Evolutionary conservation across 2,888 invertebrate species (phyloP), one percentile per base, ranked within the genome.

Genomic region (Polyommatus iphigenia): DNA sequence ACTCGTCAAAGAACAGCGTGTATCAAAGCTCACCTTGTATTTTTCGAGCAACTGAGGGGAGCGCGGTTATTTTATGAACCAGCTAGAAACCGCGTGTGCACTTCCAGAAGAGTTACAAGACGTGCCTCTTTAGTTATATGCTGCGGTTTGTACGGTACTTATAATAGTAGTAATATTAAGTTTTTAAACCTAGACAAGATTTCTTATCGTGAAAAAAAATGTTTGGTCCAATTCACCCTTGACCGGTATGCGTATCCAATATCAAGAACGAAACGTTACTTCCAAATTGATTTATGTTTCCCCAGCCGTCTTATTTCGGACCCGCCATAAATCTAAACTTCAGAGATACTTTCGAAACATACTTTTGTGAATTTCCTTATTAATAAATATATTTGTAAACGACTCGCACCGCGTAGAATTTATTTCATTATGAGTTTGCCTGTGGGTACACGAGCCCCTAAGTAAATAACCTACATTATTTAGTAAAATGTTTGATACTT

Each of bases 231-330:
- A 24, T 29, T 29, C 29, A 32, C 67, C 15, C 24, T 67, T 67
- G 29, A 7, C 29, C 29, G 15, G 29, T 29, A 32, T 0, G 29
- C 15, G 29, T 62, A 62, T 32, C 67, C 18, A 67, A 67, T 67
- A 67, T 32, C 67, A 67, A 67, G 67, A 67, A 29, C 15, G 29
- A 67, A 29, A 32, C 15, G 67, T 67, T 67, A 67, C 67, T 29
- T 67, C 67, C 15, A 67, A 67, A 67, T 67, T 67, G 67, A 67
- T 67, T 67, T 67, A 32, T 32, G 67, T 67, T 29, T 32, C 67
- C 67, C 67, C 67, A 67, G 29, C 67, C 67, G 67, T 67, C 29
- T 67, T 32, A 67, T 67, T 67, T 67, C 67, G 29, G 67, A 62
- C 29, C 29, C 67, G 29, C 67, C 67, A 67, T 67, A 67, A 67